phyloP scores from a whole-genome alignment of 2,888 invertebrate genomes.

The Drosophila austrosaltans region DNA sequence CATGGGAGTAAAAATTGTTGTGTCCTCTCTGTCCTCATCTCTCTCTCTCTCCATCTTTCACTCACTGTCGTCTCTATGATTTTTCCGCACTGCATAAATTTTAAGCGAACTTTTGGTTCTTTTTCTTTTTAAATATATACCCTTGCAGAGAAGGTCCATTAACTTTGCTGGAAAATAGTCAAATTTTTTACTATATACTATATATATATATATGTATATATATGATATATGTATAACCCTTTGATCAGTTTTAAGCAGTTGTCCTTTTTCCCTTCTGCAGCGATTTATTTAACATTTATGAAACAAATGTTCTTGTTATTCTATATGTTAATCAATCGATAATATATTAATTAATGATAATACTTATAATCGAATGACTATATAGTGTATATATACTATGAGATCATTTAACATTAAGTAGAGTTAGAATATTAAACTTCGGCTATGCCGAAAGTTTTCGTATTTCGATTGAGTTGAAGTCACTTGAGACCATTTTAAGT shows the following conservation, averaged over 20 bases:
- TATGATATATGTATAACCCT: too few relatives aligned
- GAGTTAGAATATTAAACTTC: background rate
- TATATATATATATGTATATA: too few relatives aligned
- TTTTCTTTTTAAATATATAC: conserved; percentile 48
- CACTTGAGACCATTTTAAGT: conserved; percentile 76
- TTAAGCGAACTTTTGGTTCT: conserved; percentile 50
- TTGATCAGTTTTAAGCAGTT: too few relatives aligned
- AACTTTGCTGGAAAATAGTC: background rate
- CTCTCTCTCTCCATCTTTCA: background rate
- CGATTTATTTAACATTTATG: too few relatives aligned
- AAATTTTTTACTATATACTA: background rate
- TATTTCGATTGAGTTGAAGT: conserved; percentile 16
- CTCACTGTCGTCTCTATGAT: background rate
- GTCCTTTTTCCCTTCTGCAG: too few relatives aligned
- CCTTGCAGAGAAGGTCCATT: background rate
- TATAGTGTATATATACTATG: too few relatives aligned
- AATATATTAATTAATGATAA: too few relatives aligned
- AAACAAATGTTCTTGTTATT: too few relatives aligned
- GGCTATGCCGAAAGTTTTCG: conserved; percentile 23
- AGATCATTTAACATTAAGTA: background rate
- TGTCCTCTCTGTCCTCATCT: background rate
- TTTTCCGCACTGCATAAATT: conserved; percentile 60
- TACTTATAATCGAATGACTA: too few relatives aligned
- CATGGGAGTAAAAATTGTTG: conserved; percentile 3
- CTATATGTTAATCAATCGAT: too few relatives aligned